These are phyloP conservation scores for Oikopleura albicans DNA, from an alignment of 23 tunicate genomes.

Conservation along the genomic window DNA sequence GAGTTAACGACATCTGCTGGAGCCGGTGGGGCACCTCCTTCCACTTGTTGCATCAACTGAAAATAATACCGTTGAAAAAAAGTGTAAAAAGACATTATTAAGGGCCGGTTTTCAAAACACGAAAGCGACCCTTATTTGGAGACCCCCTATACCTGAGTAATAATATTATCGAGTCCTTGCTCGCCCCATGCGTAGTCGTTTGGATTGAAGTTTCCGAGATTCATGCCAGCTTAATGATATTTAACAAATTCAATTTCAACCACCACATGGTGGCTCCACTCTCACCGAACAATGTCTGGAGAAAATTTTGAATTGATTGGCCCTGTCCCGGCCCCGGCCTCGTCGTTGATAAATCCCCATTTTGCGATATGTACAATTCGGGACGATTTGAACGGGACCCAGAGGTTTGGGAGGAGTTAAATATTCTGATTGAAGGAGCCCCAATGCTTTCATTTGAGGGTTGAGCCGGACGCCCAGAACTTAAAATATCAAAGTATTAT, in stretches of 20 bases:
- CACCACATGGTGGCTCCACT: too few species aligned
- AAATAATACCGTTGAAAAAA: background rate
- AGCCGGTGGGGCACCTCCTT: background rate
- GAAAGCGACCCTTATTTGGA: too few species aligned
- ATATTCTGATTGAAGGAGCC: too few species aligned
- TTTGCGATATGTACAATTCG: background rate
- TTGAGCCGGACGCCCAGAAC: too few species aligned
- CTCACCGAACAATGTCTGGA: background rate
- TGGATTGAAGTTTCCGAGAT: background rate
- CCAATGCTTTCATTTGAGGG: too few species aligned
- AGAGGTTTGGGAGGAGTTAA: too few species aligned
- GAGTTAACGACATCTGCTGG: background rate
- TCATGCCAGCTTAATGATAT: background rate
- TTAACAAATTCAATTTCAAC: too few species aligned
- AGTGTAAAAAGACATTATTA: too few species aligned
- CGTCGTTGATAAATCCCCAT: background rate
- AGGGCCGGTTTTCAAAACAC: too few species aligned
- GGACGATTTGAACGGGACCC: too few species aligned
- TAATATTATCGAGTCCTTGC: background rate
- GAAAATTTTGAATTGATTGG: background rate
- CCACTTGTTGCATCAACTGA: background rate
- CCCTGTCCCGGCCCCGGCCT: too few species aligned
- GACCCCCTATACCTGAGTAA: background rate
- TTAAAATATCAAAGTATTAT: too few species aligned
- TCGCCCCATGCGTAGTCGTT: background rate